These are phyloP conservation scores for Dolomedes plantarius DNA, from an alignment of 2,888 invertebrate species.

Conservation along the genomic window DNA sequence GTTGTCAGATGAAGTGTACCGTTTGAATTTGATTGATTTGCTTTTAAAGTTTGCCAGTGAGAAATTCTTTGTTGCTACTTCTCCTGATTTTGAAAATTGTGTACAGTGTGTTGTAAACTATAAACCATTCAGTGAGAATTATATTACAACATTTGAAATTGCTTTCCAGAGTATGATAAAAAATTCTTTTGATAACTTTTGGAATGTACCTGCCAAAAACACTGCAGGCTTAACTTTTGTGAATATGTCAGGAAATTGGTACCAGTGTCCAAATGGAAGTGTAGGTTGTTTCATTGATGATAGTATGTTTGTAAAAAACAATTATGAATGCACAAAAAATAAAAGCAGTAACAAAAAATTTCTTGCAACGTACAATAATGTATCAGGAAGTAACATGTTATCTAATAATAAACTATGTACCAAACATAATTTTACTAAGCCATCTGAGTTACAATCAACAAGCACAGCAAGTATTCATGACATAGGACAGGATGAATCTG, in stretches of 20 bases:
- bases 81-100: background rate
- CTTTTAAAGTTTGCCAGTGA: slow-evolving; percentile 7
- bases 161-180: background rate
- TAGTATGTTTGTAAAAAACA: too few species aligned
- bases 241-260: slow-evolving; percentile 81
- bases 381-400: too few species aligned
- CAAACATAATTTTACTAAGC: too few species aligned
- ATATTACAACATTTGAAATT: background rate
- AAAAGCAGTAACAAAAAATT: too few species aligned
- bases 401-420: too few species aligned
- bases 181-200: background rate
- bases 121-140: background rate
- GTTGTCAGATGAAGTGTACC: slow-evolving; percentile 43
- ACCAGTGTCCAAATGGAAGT: slow-evolving; percentile 84
- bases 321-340: too few species aligned
- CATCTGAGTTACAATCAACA: too few species aligned
- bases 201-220: background rate
- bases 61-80: background rate
- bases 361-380: too few species aligned
- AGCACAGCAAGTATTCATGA: too few species aligned
- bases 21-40: slow-evolving; percentile 29
- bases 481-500: too few species aligned
- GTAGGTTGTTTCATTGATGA: slow-evolving; percentile 82
- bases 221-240: background rate
- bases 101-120: background rate